Conservation (phyloP, 2,797 vertebrate species). For the Ctenosaura bakeri region DNA sequence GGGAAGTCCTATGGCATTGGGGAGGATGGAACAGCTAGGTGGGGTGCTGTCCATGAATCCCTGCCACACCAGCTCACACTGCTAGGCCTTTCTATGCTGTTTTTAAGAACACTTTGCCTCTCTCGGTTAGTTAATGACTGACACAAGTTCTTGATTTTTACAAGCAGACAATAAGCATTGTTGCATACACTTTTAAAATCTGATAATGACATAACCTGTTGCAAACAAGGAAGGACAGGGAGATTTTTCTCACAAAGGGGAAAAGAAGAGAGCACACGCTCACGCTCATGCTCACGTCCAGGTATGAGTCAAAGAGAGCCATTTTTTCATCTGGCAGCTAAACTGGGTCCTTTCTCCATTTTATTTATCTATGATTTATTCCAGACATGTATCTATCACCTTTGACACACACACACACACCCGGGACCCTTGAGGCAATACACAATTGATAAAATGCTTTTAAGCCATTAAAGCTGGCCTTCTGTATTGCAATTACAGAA, state of each 20-base stretch:
- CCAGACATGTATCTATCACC: too few species aligned
- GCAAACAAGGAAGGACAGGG: not conserved
- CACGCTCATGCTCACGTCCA: not conserved
- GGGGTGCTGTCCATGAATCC: not conserved
- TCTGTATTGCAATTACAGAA: too few species aligned
- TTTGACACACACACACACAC: too few species aligned
- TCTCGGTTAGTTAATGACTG: not conserved
- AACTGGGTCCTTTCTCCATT: not conserved
- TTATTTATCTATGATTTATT: too few species aligned
- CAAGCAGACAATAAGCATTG: not conserved
- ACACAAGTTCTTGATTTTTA: not conserved
- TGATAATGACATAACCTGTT: not conserved
- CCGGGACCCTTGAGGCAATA: too few species aligned
- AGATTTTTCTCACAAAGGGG: not conserved
- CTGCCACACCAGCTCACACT: not conserved
- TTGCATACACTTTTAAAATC: not conserved
- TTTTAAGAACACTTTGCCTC: not conserved
- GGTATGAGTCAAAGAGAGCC: too few species aligned
- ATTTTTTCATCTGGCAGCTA: not conserved
- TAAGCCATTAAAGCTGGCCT: too few species aligned
- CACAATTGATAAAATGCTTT: too few species aligned
- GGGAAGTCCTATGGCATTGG: not conserved
- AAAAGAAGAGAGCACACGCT: too few species aligned
- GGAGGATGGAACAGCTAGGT: not conserved
- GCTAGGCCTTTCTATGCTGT: fast-evolving